Evolutionary conservation across 2,113 vertebrate species (phyloP), one percentile per base, ranked within the genome.

Genomic region (Alouatta palliata): DNA sequence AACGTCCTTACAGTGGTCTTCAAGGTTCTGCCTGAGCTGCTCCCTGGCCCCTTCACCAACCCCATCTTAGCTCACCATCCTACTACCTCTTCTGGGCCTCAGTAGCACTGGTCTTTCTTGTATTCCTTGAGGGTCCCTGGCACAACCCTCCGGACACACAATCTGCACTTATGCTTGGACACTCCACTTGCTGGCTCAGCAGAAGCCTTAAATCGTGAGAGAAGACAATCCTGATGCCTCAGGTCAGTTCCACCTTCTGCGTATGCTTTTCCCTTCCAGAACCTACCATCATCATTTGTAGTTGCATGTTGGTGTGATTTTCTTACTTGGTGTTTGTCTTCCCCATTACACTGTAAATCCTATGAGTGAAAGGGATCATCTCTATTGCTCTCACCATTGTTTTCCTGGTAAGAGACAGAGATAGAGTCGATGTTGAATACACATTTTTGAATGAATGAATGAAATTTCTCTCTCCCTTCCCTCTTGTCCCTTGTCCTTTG

Each of bases 251-350:
- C 11, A n/a, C 1, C 19, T 10, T 89, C 49, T 27, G 21, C 8
- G 21, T 3, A 35, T 0, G 3, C 12, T 27, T 66, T 61, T 82
- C 25, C 32, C 56, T 49, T 49, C 66, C 64, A 71, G 49, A 66
- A 70, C 1, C n/a, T 49, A 8, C 0, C 0, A 25, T 2, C 1
- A 0, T 2, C 1, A 0, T 47, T 45, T 75, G 9, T 23, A 47
- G 32, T 70, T 85, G 19, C 58, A 88, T 8, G 1, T 80, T 16
- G 37, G 6, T 8, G 30, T 47, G 30, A 43, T 23, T 66, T 64
- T 21, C 40, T 37, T 21, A 56, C 9, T 61, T 85, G 25, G 30
- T 19, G 0, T 2, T 14, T 45, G 20, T 30, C 76, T 12, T 52
- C 27, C 13, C 56, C n/a, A 14, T 27, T 35, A 14, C 1, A 19